Conservation (phyloP, 1,140 invertebrate genomes). For the Listronotus oregonensis region DNA sequence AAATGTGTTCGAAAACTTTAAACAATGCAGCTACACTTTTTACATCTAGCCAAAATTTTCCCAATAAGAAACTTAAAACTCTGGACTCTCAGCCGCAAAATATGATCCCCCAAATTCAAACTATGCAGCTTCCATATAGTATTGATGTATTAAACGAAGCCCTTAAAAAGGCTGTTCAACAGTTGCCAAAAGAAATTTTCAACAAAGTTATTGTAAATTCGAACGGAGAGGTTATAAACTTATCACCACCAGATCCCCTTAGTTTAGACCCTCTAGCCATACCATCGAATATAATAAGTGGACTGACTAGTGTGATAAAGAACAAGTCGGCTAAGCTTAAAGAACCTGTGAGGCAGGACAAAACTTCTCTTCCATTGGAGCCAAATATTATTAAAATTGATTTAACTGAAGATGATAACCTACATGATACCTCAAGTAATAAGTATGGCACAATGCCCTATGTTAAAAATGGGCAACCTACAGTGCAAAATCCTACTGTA, state of each 20-base stretch:
- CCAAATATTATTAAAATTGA: constrained; percentile 47
- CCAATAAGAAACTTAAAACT: constrained; percentile 8
- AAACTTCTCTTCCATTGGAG: constrained; percentile 18
- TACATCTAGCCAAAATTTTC: background rate
- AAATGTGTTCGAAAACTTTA: no score
- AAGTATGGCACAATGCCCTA: constrained; percentile 9
- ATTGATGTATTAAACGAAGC: constrained; percentile 34
- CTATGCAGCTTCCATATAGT: constrained; percentile 35
- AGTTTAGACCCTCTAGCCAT: background rate
- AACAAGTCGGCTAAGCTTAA: constrained; percentile 34
- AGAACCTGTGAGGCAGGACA: constrained; percentile 29
- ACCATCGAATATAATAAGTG: constrained; percentile 2
- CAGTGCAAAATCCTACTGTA: constrained; percentile 16
- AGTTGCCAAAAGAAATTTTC: constrained; percentile 45
- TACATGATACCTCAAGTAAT: background rate
- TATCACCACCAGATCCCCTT: constrained; percentile 42
- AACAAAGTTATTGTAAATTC: constrained; percentile 50
- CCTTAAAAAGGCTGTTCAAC: constrained; percentile 31
- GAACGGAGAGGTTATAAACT: constrained; percentile 50
- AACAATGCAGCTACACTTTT: no score
- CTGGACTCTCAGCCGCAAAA: background rate
- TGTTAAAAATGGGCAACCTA: constrained; percentile 1
- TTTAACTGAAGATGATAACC: constrained; percentile 39
- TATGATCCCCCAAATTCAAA: constrained; percentile 14
- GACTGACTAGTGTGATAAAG: constrained; percentile 26